Conservation (phyloP, 2,888 invertebrate species). For the Linyphia triangularis region DNA sequence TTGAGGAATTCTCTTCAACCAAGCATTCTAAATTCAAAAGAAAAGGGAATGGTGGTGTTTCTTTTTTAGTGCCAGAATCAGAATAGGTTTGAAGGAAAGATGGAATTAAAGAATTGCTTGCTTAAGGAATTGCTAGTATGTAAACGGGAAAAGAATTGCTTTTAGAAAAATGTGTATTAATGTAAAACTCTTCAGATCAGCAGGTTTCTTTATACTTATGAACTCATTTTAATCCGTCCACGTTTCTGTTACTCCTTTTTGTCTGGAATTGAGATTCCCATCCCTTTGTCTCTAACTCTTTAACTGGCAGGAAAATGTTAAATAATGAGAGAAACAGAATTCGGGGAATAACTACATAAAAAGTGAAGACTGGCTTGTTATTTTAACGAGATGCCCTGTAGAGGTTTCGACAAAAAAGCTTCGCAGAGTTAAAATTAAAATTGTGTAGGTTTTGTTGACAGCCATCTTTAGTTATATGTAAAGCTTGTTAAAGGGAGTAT, state of each 20-base stretch:
- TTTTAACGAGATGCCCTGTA: constrained; percentile 5
- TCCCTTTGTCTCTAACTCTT: constrained; percentile 6
- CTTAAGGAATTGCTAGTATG: constrained; percentile 20
- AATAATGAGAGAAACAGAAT: neutral
- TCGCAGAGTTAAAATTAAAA: neutral
- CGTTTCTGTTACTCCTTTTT: neutral
- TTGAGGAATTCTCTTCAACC: constrained; percentile 25
- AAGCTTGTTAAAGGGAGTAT: too few species aligned
- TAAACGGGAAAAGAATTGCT: neutral
- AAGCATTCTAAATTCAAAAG: constrained; percentile 17
- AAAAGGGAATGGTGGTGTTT: constrained; percentile 8
- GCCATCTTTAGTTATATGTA: neutral
- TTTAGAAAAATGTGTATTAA: constrained; percentile 15
- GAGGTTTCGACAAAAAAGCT: neutral
- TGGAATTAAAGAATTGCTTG: constrained; percentile 5
- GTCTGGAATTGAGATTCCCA: neutral
- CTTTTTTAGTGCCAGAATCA: neutral
- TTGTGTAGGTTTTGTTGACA: neutral
- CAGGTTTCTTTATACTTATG: constrained; percentile 19
- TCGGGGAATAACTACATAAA: neutral
- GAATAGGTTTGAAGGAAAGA: constrained; percentile 7
- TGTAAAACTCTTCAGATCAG: constrained; percentile 20
- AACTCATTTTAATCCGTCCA: constrained; percentile 30
- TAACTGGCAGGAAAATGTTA: constrained; percentile 21
- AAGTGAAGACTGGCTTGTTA: constrained; percentile 1